A percentile compares a stretch with the other conserved stretches of the same genome.
These are phyloP conservation scores for Rhodophaea formosa DNA, from an alignment of 2,888 invertebrate species.

Conservation along the genomic window DNA sequence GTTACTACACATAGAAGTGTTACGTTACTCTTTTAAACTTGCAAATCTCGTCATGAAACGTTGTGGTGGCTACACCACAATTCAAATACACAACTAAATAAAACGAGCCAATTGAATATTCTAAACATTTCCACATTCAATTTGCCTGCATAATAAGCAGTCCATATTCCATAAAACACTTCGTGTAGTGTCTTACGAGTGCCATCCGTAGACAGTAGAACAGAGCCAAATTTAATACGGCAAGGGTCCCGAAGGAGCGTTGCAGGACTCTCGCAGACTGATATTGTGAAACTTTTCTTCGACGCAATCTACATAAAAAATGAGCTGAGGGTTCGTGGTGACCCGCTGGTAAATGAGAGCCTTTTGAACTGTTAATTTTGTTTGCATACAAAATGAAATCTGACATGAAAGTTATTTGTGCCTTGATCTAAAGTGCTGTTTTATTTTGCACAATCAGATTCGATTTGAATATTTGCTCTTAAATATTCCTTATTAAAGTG, in stretches of 20 bases:
- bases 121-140: constrained; percentile 2
- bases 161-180: constrained; percentile 18
- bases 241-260: constrained; percentile 52
- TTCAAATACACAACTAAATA: too few relatives aligned
- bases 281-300: constrained; percentile 79
- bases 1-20: too few relatives aligned
- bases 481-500: too few relatives aligned
- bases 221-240: constrained; percentile 66
- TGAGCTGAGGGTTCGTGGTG: constrained; percentile 71
- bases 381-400: constrained; percentile 76
- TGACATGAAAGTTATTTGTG: constrained; percentile 68
- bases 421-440: constrained; percentile 48
- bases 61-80: neutral
- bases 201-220: constrained; percentile 53
- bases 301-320: constrained; percentile 79
- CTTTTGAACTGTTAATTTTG: constrained; percentile 78
- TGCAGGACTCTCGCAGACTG: constrained; percentile 61
- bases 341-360: constrained; percentile 76
- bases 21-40: too few relatives aligned
- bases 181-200: constrained; percentile 47
- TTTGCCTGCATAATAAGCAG: constrained; percentile 11
- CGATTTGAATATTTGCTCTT: too few relatives aligned
- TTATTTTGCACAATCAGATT: constrained; percentile 34
- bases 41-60: too few relatives aligned
- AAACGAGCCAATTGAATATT: neutral